phyloP scores from a whole-genome alignment of 2,888 invertebrate species.

The Xylophagus ater region DNA sequence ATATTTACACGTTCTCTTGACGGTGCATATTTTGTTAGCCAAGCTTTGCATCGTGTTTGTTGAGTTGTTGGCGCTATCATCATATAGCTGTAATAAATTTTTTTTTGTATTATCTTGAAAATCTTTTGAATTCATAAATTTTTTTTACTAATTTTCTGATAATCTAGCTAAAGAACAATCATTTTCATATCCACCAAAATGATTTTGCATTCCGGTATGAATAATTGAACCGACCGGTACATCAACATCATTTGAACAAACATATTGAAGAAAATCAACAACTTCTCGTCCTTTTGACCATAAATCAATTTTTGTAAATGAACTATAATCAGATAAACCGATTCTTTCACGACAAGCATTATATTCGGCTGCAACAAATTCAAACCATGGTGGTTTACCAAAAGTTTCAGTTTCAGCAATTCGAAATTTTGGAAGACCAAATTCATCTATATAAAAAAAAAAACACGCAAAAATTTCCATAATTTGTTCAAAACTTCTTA shows the following conservation, averaged over 20 bases:
- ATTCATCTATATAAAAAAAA: slow-evolving; percentile 25
- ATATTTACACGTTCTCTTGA: slow-evolving; percentile 66
- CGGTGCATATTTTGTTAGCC: slow-evolving; percentile 79
- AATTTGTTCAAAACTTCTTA: neutral
- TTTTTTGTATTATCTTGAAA: no score
- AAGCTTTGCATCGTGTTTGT: slow-evolving; percentile 84
- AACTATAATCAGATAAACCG: slow-evolving; percentile 91
- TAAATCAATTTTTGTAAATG: slow-evolving; percentile 91
- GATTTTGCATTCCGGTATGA: slow-evolving; percentile 97
- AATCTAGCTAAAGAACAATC: slow-evolving; percentile 91
- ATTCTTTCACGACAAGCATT: slow-evolving; percentile 86
- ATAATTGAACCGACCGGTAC: slow-evolving; percentile 87
- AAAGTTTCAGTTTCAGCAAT: slow-evolving; percentile 74
- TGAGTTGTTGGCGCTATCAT: slow-evolving; percentile 97
- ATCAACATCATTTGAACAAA: slow-evolving; percentile 95
- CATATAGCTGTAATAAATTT: slow-evolving; percentile 70
- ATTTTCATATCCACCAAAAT: slow-evolving; percentile 91
- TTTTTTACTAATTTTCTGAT: slow-evolving; percentile 66
- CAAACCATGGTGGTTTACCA: slow-evolving; percentile 90
- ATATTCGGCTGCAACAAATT: slow-evolving; percentile 77
- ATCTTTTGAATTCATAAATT: no score
- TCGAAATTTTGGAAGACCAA: slow-evolving; percentile 39
- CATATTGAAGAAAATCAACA: slow-evolving; percentile 75
- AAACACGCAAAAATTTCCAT: neutral
- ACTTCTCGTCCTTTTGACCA: slow-evolving; percentile 85